A percentile compares a stretch with the other conserved stretches of the same genome.
Conservation (phyloP, 2,888 invertebrate species). For the Acleris cristana region DNA sequence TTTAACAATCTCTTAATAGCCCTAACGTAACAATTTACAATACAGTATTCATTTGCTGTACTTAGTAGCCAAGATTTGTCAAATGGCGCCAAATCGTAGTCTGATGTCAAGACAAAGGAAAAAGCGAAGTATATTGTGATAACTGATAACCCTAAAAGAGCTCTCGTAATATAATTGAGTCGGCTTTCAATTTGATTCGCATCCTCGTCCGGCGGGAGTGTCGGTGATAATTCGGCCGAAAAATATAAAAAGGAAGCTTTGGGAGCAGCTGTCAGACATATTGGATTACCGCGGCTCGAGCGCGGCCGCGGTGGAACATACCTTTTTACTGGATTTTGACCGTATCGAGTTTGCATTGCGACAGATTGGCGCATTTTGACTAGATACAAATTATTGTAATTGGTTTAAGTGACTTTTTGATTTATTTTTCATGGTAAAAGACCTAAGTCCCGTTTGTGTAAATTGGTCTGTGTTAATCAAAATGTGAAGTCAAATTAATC, state of each 20-base stretch:
- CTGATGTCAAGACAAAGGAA: neutral
- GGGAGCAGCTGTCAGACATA: constrained; percentile 75
- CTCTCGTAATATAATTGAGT: constrained; percentile 80
- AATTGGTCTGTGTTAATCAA: too few relatives aligned
- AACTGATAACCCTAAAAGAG: constrained; percentile 65
- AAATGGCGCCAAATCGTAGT: too few relatives aligned
- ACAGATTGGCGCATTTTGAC: constrained; percentile 29
- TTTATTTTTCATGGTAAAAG: too few relatives aligned
- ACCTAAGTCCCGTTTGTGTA: too few relatives aligned
- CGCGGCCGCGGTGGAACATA: constrained; percentile 39
- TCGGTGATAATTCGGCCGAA: constrained; percentile 82
- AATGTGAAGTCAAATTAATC: too few relatives aligned
- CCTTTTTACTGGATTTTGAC: constrained; percentile 31
- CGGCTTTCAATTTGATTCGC: constrained; percentile 83
- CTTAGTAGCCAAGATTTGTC: too few relatives aligned
- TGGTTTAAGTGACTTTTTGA: too few relatives aligned
- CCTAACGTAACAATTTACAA: too few relatives aligned
- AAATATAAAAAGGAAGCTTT: constrained; percentile 79
- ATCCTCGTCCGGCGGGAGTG: constrained; percentile 76
- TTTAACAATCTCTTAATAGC: too few relatives aligned
- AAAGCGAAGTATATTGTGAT: neutral
- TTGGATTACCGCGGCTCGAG: constrained; percentile 69
- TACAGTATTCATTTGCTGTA: too few relatives aligned
- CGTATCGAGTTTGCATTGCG: constrained; percentile 33
- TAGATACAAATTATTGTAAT: neutral